phyloP scores from a whole-genome alignment of 1,140 invertebrate species.

The Drosophila bipectinata region DNA sequence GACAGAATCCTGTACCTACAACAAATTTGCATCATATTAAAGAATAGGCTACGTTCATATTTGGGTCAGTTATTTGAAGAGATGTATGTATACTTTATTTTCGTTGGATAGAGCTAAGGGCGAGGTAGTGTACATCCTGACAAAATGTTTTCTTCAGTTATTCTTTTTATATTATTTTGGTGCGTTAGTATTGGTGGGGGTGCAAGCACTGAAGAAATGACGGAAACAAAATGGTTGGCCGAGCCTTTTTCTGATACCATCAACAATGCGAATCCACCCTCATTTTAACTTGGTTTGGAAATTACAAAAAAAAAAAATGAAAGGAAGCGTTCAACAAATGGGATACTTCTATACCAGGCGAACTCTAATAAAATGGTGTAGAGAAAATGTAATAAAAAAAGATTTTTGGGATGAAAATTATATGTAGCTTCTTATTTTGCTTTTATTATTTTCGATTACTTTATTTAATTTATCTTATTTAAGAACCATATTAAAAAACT shows the following conservation, averaged over 20 bases:
- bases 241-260: constrained; percentile 25
- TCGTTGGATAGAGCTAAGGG: too few relatives aligned
- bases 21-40: too few relatives aligned
- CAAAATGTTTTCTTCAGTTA: not conserved
- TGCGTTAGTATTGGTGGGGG: constrained; percentile 26
- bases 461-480: too few relatives aligned
- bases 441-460: too few relatives aligned
- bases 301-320: constrained; percentile 22
- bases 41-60: too few relatives aligned
- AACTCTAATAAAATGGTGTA: constrained; percentile 51
- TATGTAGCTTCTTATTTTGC: too few relatives aligned
- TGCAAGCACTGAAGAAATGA: constrained; percentile 33
- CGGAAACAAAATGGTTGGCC: constrained; percentile 70
- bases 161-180: constrained; percentile 3
- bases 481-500: too few relatives aligned
- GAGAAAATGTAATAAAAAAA: constrained; percentile 31
- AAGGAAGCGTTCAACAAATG: constrained; percentile 39
- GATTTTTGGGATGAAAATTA: not conserved
- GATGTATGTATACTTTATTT: too few relatives aligned
- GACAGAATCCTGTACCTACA: too few relatives aligned
- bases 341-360: constrained; percentile 40
- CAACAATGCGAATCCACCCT: constrained; percentile 49
- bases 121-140: not conserved
- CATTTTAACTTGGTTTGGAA: constrained; percentile 21
- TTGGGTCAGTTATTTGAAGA: too few relatives aligned